phyloP scores from a whole-genome alignment of 2,888 invertebrate genomes.

The Acronicta psi region DNA sequence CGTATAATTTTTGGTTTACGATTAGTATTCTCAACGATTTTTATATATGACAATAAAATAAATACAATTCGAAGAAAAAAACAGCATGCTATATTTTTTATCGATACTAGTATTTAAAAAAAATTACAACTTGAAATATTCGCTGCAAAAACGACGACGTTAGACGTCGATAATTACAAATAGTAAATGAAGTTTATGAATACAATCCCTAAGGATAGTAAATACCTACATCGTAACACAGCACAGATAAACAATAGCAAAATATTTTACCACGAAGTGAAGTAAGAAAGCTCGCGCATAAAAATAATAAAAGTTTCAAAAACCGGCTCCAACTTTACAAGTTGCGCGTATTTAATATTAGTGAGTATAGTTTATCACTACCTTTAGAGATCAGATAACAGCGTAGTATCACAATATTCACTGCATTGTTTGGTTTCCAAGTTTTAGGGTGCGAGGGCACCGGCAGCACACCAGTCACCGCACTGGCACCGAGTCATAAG shows the following conservation, averaged over 20 bases:
- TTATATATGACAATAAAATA: no score
- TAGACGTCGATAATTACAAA: background rate
- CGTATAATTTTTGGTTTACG: no score
- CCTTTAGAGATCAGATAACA: slow-evolving; percentile 74
- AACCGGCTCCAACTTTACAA: slow-evolving; percentile 58
- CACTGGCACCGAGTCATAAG: slow-evolving; percentile 69
- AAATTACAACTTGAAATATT: no score
- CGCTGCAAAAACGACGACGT: no score
- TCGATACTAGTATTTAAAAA: no score
- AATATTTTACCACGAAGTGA: slow-evolving; percentile 61
- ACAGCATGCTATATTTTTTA: no score
- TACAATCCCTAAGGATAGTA: background rate
- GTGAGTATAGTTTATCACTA: slow-evolving; percentile 58
- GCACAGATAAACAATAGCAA: slow-evolving; percentile 40
- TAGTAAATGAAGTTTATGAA: background rate
- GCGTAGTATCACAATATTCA: slow-evolving; percentile 74
- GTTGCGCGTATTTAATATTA: slow-evolving; percentile 31
- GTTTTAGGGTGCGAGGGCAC: slow-evolving; percentile 49
- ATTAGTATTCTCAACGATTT: no score
- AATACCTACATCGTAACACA: slow-evolving; percentile 5
- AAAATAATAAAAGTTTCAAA: slow-evolving; percentile 60
- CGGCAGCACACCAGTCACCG: slow-evolving; percentile 42
- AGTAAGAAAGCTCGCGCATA: slow-evolving; percentile 64
- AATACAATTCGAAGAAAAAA: no score
- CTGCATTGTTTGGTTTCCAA: slow-evolving; percentile 70